These are phyloP conservation scores for Odontothrips loti DNA, from an alignment of 2,888 invertebrate species.

Conservation along the genomic window DNA sequence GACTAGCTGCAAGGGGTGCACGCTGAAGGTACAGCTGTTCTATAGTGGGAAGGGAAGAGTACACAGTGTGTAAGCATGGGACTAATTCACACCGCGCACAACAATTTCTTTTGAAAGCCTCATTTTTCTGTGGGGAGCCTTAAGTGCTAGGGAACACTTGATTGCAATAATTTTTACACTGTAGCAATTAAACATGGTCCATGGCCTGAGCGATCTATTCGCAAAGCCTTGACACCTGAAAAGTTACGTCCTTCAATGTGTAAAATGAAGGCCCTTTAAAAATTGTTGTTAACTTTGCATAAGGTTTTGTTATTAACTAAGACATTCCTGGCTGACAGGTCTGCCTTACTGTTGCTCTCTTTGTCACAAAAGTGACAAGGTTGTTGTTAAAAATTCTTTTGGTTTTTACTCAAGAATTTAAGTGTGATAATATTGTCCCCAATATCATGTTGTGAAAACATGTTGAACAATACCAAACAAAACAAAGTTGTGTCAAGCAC, in stretches of 20 bases:
- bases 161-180: constrained; percentile 22
- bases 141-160: constrained; percentile 16
- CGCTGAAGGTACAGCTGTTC: too few relatives aligned
- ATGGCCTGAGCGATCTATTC: neutral
- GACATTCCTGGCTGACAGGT: neutral
- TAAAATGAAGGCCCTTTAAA: neutral
- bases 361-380: neutral
- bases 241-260: neutral
- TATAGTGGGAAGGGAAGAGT: too few relatives aligned
- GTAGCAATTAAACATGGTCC: neutral
- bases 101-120: neutral
- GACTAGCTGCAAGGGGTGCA: too few relatives aligned
- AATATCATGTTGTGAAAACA: neutral
- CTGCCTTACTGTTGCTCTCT: constrained; percentile 8
- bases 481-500: constrained; percentile 12
- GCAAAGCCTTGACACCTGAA: neutral
- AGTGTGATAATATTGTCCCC: constrained; percentile 9
- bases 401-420: constrained; percentile 2
- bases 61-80: neutral
- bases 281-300: neutral
- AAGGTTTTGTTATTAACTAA: neutral
- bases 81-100: constrained; percentile 13
- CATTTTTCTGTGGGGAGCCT: neutral
- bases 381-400: constrained; percentile 18
- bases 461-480: neutral